These are phyloP conservation scores for Phyllotreta cruciferae DNA, from an alignment of 2,888 invertebrate species.

Conservation along the genomic window DNA sequence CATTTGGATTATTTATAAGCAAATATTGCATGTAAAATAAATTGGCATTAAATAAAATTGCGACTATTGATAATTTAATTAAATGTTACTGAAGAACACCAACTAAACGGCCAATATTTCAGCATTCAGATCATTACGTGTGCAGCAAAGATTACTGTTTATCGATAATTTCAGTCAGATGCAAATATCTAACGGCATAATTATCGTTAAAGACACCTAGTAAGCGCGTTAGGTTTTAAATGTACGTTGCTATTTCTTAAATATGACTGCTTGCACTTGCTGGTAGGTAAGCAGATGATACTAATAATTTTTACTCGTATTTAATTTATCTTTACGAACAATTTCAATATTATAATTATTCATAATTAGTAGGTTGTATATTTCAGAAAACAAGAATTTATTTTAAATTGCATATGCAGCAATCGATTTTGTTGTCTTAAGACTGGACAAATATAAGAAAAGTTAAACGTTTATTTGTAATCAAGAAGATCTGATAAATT, in stretches of 20 bases:
- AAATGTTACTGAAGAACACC: not conserved
- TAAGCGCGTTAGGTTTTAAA: constrained; percentile 16
- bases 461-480: constrained; percentile 23
- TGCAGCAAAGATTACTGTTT: constrained; percentile 24
- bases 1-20: too few relatives aligned
- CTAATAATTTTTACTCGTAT: constrained; percentile 3
- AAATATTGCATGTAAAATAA: too few relatives aligned
- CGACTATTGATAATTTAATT: constrained; percentile 5
- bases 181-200: constrained; percentile 27
- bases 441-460: constrained; percentile 12
- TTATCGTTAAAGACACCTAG: constrained; percentile 29
- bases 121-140: constrained; percentile 1
- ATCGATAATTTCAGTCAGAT: constrained; percentile 27
- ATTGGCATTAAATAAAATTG: not conserved
- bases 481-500: constrained; percentile 33
- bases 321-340: too few relatives aligned
- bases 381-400: too few relatives aligned
- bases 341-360: too few relatives aligned
- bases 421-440: not conserved
- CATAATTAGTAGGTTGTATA: too few relatives aligned
- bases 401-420: too few relatives aligned
- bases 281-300: constrained; percentile 18
- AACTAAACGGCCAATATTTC: constrained; percentile 6
- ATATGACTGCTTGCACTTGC: constrained; percentile 3
- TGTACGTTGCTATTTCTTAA: constrained; percentile 21